These are phyloP conservation scores for Andrena bicolor DNA, from an alignment of 2,888 invertebrate genomes.

Conservation along the genomic window DNA sequence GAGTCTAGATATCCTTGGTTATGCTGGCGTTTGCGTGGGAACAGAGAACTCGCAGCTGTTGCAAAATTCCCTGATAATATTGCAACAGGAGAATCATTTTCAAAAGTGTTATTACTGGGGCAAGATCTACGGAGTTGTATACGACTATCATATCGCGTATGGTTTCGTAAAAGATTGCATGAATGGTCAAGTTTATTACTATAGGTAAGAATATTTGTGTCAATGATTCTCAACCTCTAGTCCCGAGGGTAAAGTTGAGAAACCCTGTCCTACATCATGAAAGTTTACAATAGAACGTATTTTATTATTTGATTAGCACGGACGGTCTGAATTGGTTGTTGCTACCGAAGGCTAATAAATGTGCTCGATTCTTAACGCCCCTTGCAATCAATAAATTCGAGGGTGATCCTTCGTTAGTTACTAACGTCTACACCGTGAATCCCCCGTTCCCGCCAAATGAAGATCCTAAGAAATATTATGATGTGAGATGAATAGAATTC, in stretches of 20 bases:
- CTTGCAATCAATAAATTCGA: conserved; percentile 86
- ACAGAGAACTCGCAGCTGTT: conserved; percentile 91
- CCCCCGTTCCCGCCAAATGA: conserved; percentile 83
- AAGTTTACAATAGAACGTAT: not conserved
- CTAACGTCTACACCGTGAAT: conserved; percentile 84
- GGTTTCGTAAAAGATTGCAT: conserved; percentile 92
- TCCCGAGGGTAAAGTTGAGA: not conserved
- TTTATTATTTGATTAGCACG: conserved; percentile 80
- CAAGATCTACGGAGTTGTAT: conserved; percentile 90
- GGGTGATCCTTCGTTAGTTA: conserved; percentile 78
- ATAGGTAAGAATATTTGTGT: conserved; percentile 86
- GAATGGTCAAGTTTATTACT: conserved; percentile 90
- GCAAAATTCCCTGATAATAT: conserved; percentile 91
- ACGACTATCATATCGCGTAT: conserved; percentile 94
- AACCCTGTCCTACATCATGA: not conserved
- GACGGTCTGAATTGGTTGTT: conserved; percentile 90
- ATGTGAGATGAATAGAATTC: conserved; percentile 50
- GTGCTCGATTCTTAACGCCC: conserved; percentile 84
- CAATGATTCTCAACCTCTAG: not conserved
- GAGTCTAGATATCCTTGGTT: conserved; percentile 86
- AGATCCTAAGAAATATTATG: conserved; percentile 67
- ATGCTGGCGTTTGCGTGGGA: conserved; percentile 90
- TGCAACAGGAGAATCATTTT: conserved; percentile 95
- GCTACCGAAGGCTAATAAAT: conserved; percentile 86
- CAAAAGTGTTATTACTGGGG: conserved; percentile 94